Evolutionary conservation across 2,888 invertebrate genomes (phyloP), one percentile per base, ranked within the genome.

Genomic region (Hydraecia micacea): DNA sequence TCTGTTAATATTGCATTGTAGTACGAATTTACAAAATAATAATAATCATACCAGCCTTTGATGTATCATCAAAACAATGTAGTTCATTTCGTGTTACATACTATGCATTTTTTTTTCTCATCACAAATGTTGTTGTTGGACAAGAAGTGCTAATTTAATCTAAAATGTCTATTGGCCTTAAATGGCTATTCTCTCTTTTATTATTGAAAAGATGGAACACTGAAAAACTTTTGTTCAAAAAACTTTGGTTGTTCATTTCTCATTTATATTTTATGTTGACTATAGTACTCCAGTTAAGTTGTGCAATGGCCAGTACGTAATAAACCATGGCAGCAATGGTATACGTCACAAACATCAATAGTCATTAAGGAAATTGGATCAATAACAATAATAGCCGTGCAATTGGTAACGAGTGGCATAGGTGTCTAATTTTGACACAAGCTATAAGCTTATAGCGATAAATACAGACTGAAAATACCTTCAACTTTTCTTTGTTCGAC

Each of bases 281-380:
- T 32, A 32, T 36, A 62, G 62, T 32, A 13, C 3, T 60, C 15
- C 25, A 25, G n/a, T 52, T 11, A 49, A 81, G n/a, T 81, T 72
- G 74, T 77, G 79, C 72, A 86, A 83, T n/a, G 2, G 2, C 25
- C 8, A 39, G 8, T 69, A 71, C 55, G 73, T 75, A 83, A 70
- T 76, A 36, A 78, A 67, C 62, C 71, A 65, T 71, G 39, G 74
- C 62, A 39, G 73, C 71, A 80, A 80, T 65, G 73, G 73, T 78
- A 79, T 58, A 77, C 62, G 77, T 68, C 78, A 76, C 39, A 75
- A 84, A 75, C 46, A 60, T 66, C 65, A 84, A 80, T 32, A 89
- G 85, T 87, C 79, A 88, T 89, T 87, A 86, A 70, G 80, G 77
- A 88, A 86, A 90, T 86, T 87, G 85, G 86, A 87, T 87, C 77